Base-by-base conservation (phyloP, 2,888 invertebrate genomes). In the Rotaria socialis region DNA sequence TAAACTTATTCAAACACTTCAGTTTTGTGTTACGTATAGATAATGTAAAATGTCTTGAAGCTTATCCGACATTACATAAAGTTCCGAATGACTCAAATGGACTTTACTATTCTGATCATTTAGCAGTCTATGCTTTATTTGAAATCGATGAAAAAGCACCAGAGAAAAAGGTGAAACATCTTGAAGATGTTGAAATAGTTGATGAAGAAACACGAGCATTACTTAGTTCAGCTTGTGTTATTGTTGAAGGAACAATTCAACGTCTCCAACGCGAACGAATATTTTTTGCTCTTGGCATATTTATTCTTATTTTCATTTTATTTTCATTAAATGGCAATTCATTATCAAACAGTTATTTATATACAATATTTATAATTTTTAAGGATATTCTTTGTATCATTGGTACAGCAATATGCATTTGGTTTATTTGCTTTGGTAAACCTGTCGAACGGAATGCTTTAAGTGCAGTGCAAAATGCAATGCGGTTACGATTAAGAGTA, bases 61-160 rank as follows among this genome's bases (percentile, higher is more conserved):
- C 80, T 19, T 80, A 80, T 80, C 43, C 80, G n/a, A 80, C 80
- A 47, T 80, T 80, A 47, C 43, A 80, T 47, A 80, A 47, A 80
- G 47, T 80, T 80, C 80, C 47, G 47, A 80, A 80, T 80, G 16
- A 47, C n/a, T 24, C 19, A 4, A 27, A 35, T 35, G 27, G 67
- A 16, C 55, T 80, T 27, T 75, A 67, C 52, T 86, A 84, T 85
- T 86, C 86, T 19, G 86, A 86, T 67, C 86, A 86, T 85, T 75
- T 85, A 75, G 86, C 85, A 35, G 56, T 86, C 16, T 84, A 22
- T 58, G 85, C 86, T 43, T 58, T 84, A 35, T 85, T 86, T 50
- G 80, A 85, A 56, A 22, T 85, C 11, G 85, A 60, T 56, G 85
- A 56, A 41, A 85, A n/a, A 5, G 55, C 41, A 3, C 11, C 22